Percentiles rank a stretch among this genome's conserved stretches.
Evolutionary conservation across 1,140 invertebrate genomes (phyloP).

Genomic region (Drosophila asahinai): DNA sequence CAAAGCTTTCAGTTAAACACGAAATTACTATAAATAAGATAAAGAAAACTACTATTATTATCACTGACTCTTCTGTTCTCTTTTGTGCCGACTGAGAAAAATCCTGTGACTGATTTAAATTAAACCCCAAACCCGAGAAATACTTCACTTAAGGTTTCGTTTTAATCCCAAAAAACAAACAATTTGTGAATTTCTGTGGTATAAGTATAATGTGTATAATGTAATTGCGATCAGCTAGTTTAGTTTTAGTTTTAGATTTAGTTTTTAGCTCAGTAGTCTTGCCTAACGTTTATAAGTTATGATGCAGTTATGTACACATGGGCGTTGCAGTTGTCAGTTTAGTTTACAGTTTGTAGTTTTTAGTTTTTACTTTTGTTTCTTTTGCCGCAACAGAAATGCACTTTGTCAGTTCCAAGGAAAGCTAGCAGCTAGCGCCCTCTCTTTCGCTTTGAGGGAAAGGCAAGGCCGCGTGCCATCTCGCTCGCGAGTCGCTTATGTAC

Average conservation of each 20-base stretch:
- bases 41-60: too few species aligned
- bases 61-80: too few species aligned
- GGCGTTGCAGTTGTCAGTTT: conserved; percentile 48
- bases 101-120: too few species aligned
- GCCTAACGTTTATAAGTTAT: conserved; percentile 65
- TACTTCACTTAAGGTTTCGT: too few species aligned
- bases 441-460: conserved; percentile 14
- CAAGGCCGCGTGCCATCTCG: not conserved
- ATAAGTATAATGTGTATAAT: conserved; percentile 52
- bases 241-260: conserved; percentile 31
- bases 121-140: too few species aligned
- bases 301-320: conserved; percentile 68
- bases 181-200: conserved; percentile 11
- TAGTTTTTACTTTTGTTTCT: conserved; percentile 18
- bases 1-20: too few species aligned
- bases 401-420: conserved; percentile 61
- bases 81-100: too few species aligned
- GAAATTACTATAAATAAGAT: too few species aligned
- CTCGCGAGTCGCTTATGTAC: conserved; percentile 31
- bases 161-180: not conserved
- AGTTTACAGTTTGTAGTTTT: conserved; percentile 55
- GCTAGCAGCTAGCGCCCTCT: conserved; percentile 27
- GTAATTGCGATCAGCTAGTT: conserved; percentile 57
- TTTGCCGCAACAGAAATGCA: conserved; percentile 68
- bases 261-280: conserved; percentile 55